These are phyloP conservation scores for Heterotis niloticus DNA, from an alignment of 2,113 vertebrate species.

Conservation along the genomic window DNA sequence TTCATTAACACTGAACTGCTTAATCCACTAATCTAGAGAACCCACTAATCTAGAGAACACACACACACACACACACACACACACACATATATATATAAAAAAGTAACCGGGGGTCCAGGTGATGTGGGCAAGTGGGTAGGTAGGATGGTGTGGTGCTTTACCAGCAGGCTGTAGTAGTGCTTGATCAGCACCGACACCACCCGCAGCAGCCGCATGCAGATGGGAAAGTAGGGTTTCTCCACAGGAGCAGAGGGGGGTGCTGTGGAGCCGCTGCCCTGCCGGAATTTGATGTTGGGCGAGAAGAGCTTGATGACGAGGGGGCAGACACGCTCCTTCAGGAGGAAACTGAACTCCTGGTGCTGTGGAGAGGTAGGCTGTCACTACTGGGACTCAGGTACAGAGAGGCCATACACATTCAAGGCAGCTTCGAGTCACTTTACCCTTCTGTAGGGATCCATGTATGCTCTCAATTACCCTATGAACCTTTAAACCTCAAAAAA, in stretches of 20 bases:
- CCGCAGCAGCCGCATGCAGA: slow-evolving; percentile 94
- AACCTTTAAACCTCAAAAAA: too few species aligned
- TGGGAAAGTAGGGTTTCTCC: slow-evolving; percentile 97
- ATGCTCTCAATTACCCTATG: too few species aligned
- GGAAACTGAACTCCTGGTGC: slow-evolving; percentile 98
- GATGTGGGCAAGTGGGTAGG: too few species aligned
- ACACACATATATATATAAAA: too few species aligned
- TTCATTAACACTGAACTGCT: background rate
- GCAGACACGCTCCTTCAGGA: slow-evolving; percentile 95
- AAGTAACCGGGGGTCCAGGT: too few species aligned
- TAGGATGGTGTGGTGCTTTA: slow-evolving; percentile 58
- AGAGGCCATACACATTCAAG: background rate
- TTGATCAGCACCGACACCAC: slow-evolving; percentile 98
- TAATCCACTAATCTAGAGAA: too few species aligned
- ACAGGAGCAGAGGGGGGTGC: slow-evolving; percentile 86
- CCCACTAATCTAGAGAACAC: too few species aligned
- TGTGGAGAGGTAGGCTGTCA: slow-evolving; percentile 42
- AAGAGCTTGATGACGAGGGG: slow-evolving; percentile 98
- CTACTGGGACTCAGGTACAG: background rate
- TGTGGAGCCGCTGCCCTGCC: slow-evolving; percentile 75
- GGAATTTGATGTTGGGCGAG: slow-evolving; percentile 98
- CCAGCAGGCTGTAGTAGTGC: slow-evolving; percentile 95
- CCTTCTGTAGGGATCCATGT: too few species aligned
- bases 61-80: too few species aligned
- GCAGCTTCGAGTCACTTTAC: too few species aligned